Conservation (phyloP, 2,797 vertebrate genomes). For the Corythornis leucogaster region DNA sequence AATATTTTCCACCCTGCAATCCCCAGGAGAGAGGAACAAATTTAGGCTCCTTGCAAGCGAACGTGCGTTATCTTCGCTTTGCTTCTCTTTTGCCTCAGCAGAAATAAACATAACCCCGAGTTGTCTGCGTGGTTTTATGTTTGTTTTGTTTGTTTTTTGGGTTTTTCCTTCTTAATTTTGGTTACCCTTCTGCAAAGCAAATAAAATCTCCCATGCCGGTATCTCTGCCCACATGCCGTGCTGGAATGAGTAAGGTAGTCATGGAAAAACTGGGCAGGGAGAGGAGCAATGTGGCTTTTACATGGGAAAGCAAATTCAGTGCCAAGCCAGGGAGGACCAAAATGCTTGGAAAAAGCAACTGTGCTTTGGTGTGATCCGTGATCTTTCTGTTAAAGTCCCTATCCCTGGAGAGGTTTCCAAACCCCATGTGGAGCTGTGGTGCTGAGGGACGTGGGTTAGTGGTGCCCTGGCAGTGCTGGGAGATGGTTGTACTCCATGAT, state of each 20-base stretch:
- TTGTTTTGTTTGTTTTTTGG: neutral
- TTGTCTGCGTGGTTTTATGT: neutral
- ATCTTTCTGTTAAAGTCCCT: neutral
- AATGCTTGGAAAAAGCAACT: neutral
- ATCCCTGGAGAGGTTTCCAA: neutral
- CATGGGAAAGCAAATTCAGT: neutral
- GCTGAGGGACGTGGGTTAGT: neutral
- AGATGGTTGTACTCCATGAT: neutral
- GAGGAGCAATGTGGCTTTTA: neutral
- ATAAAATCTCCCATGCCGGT: neutral
- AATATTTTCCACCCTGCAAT: conserved; percentile 51
- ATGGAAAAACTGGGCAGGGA: neutral
- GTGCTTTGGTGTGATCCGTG: fast-evolving
- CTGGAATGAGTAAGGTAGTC: conserved; percentile 6
- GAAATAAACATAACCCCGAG: conserved; percentile 9
- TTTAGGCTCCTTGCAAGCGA: conserved; percentile 36
- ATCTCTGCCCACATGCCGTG: neutral
- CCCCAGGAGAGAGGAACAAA: conserved; percentile 49
- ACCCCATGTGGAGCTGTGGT: neutral
- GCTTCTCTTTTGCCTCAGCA: conserved; percentile 14
- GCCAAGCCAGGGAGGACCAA: neutral
- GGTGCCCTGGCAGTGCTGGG: neutral
- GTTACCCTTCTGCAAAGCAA: neutral
- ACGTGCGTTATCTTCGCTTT: conserved; percentile 16
- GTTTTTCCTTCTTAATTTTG: neutral